Percentiles rank a stretch among this genome's conserved stretches.
phyloP scores from a whole-genome alignment of 2,888 invertebrate genomes.

The Catocala fraxini region DNA sequence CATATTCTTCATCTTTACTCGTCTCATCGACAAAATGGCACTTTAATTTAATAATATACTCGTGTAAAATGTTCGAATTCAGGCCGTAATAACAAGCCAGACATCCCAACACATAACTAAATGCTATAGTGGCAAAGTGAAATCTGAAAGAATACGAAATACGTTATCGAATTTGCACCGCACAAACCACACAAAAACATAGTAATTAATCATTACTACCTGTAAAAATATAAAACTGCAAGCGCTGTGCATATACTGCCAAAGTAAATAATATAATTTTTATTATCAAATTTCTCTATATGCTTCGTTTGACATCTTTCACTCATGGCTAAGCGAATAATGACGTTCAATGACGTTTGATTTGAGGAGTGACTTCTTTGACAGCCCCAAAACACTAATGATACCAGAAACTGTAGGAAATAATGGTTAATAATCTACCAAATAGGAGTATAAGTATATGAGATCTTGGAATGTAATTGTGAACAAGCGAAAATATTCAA shows the following conservation, averaged over 20 bases:
- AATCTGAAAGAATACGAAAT: constrained; percentile 72
- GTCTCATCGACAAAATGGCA: constrained; percentile 70
- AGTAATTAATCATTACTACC: constrained; percentile 57
- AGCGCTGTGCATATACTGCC: constrained; percentile 72
- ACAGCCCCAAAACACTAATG: constrained; percentile 3
- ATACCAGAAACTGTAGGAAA: constrained; percentile 1
- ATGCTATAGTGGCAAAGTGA: constrained; percentile 77
- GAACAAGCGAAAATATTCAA: too few species aligned
- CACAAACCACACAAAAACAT: constrained; percentile 31
- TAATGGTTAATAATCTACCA: too few species aligned
- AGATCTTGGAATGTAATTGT: too few species aligned
- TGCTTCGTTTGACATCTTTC: constrained; percentile 85
- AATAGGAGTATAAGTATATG: too few species aligned
- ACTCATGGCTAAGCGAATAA: constrained; percentile 81
- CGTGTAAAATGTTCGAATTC: constrained; percentile 71
- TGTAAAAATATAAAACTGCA: constrained; percentile 79
- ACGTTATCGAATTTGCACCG: constrained; percentile 50
- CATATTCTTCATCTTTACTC: constrained; percentile 53
- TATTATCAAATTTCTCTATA: constrained; percentile 80
- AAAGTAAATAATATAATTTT: constrained; percentile 81
- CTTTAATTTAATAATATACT: constrained; percentile 73
- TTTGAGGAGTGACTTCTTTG: constrained; percentile 59
- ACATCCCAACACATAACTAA: constrained; percentile 85
- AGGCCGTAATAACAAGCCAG: constrained; percentile 82
- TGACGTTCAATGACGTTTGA: constrained; percentile 63